Percentiles rank a stretch among this genome's conserved stretches.
These are phyloP conservation scores for silkworm (Bombyx mori) DNA, from an alignment of 1,140 invertebrate genomes.

Conservation along the genomic window DNA sequence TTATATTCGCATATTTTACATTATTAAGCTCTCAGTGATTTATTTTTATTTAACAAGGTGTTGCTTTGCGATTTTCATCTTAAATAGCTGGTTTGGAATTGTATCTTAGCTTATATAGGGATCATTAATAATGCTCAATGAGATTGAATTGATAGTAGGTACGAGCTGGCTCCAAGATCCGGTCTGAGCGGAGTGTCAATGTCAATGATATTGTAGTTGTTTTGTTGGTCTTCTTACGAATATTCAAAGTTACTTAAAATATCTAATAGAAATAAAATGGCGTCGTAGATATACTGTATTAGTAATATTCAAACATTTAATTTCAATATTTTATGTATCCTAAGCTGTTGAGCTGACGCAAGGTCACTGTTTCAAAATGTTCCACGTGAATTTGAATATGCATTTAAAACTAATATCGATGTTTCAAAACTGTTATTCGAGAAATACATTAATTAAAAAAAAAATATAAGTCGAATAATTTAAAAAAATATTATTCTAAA, in stretches of 20 bases:
- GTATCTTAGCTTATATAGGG: no score
- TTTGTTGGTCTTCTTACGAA: not conserved
- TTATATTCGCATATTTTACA: not conserved
- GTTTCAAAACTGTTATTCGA: not conserved
- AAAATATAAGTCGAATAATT: not conserved
- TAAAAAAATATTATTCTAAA: no score
- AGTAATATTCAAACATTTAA: no score
- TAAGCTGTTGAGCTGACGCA: no score
- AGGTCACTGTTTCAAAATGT: no score
- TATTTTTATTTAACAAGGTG: no score
- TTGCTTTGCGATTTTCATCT: no score
- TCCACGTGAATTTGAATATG: not conserved
- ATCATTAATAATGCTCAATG: conserved; percentile 5
- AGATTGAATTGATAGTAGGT: conserved; percentile 14
- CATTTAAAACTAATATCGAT: not conserved
- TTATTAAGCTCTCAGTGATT: no score
- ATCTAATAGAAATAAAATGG: no score
- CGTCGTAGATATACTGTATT: no score
- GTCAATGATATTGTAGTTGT: conserved; percentile 23
- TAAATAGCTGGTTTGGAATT: no score
- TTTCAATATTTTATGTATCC: no score
- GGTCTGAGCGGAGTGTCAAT: conserved; percentile 51
- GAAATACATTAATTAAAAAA: not conserved
- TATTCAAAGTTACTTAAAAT: not conserved
- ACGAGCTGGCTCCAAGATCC: conserved; percentile 44